Evolutionary conservation across 1,140 invertebrate species (phyloP).

Genomic region (Protaetia brevitarsis): DNA sequence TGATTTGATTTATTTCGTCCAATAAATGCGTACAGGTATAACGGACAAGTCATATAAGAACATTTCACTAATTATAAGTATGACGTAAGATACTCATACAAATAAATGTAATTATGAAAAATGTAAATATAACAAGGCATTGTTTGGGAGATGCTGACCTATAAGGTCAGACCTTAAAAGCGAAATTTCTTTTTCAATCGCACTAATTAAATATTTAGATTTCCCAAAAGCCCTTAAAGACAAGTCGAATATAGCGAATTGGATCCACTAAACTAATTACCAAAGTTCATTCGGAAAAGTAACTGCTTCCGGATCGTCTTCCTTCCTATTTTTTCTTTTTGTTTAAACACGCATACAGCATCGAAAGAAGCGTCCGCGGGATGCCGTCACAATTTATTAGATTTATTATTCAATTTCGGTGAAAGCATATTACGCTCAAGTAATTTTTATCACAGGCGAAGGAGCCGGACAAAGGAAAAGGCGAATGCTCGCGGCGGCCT

Average conservation of each 20-base stretch:
- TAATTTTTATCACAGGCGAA: not conserved
- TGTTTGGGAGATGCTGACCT: too few relatives aligned
- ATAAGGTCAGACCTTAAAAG: too few relatives aligned
- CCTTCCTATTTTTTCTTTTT: not conserved
- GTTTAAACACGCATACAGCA: not conserved
- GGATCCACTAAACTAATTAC: not conserved
- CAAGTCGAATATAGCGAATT: not conserved
- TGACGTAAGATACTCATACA: too few relatives aligned
- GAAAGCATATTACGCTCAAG: conserved; percentile 1
- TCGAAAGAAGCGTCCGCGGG: not conserved
- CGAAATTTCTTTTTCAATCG: too few relatives aligned
- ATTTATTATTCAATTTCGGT: conserved; percentile 15
- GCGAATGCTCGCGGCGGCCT: not conserved
- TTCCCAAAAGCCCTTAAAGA: too few relatives aligned
- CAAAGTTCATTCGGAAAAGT: not conserved
- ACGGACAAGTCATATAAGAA: too few relatives aligned
- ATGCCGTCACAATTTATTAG: conserved; percentile 6
- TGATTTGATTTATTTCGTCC: too few relatives aligned
- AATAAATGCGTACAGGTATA: too few relatives aligned
- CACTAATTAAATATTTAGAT: too few relatives aligned
- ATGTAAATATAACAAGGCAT: too few relatives aligned
- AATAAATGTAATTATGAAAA: too few relatives aligned
- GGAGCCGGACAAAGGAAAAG: not conserved
- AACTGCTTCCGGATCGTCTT: not conserved
- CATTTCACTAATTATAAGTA: too few relatives aligned